Conservation (phyloP, 2,113 vertebrate species). For the Platichthys flesus region DNA sequence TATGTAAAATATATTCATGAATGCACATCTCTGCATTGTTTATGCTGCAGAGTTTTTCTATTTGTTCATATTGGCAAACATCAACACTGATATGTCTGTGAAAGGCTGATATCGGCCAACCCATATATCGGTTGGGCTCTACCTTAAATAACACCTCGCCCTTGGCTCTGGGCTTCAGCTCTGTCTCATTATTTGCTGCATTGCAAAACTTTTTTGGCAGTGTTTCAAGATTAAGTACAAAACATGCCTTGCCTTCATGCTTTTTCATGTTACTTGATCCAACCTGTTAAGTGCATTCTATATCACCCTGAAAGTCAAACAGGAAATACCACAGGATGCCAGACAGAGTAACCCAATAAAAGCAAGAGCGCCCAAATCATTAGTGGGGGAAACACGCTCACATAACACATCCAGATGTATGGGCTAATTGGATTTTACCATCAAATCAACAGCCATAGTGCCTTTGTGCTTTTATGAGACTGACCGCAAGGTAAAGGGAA, state of each 20-base stretch:
- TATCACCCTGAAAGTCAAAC: conserved; percentile 89
- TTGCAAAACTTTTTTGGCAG: conserved; percentile 59
- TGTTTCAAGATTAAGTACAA: conserved; percentile 78
- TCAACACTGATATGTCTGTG: too few relatives aligned
- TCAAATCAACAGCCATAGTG: conserved; percentile 89
- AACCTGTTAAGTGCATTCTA: conserved; percentile 91
- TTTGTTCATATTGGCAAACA: too few relatives aligned
- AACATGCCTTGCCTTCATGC: conserved; percentile 86
- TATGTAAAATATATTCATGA: too few relatives aligned
- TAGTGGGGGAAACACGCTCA: conserved; percentile 90
- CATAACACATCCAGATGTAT: conserved; percentile 94
- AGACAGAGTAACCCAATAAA: conserved; percentile 97
- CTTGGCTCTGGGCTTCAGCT: conserved; percentile 16
- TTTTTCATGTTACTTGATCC: conserved; percentile 89
- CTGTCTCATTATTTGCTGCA: conserved; percentile 41
- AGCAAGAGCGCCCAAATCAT: conserved; percentile 90
- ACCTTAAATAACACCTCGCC: conserved; percentile 2
- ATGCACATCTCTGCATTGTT: too few relatives aligned
- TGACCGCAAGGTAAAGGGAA: conserved; percentile 87
- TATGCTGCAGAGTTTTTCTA: too few relatives aligned
- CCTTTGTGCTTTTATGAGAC: conserved; percentile 87
- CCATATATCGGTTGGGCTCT: too few relatives aligned
- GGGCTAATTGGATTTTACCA: conserved; percentile 95
- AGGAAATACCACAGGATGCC: conserved; percentile 96
- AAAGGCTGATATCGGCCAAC: too few relatives aligned